Evolutionary conservation across 2,797 vertebrate species (phyloP), one percentile per base, ranked within the genome.

Genomic region (Melanotaenia maccullochi): DNA sequence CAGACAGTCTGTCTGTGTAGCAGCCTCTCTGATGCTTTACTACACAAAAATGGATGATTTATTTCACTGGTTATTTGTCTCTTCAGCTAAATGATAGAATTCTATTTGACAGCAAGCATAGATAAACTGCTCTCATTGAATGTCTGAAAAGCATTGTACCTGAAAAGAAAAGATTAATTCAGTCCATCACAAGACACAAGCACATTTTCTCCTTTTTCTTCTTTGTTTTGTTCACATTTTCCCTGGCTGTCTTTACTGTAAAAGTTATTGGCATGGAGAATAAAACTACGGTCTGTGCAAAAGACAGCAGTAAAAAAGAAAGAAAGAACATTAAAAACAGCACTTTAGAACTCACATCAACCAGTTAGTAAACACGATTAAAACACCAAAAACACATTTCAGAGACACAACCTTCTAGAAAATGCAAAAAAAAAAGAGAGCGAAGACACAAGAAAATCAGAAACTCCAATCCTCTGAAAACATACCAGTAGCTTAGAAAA

Each of bases 91-190:
- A 90, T 87, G 84, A 77, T 84, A 75, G 82, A 87, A 86, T 86
- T 90, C 68, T 65, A 57, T 78, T 84, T 89, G 87, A 90, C 89
- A 88, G 85, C 79, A 24, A 76, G 74, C 68, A 25, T 75, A 88
- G 89, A 90, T 90, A 91, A 90, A 89, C 81, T 80, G 80, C 79
- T 83, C 79, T 73, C 58, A 70, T 60, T 71, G 63, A 60, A 82
- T 69, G 79, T 82, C 75, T 85, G 74, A 77, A 87, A 89, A 84
- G 80, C 76, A 64, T 57, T 69, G 79, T 79, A 91, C 87, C 90
- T 91, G 85, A 87, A 89, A 89, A 86, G 82, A 71, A 89, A 85
- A 88, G 85, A 91, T 90, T 80, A 90, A 90, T 89, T 73, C 87
- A 83, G 85, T 86, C 85, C 76, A 89, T 84, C 76, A 86, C 72